Percentiles rank a stretch among this genome's conserved stretches.
These are phyloP conservation scores for Heteractis magnifica DNA, from an alignment of 92 coral and sea anemone genomes.

Conservation along the genomic window DNA sequence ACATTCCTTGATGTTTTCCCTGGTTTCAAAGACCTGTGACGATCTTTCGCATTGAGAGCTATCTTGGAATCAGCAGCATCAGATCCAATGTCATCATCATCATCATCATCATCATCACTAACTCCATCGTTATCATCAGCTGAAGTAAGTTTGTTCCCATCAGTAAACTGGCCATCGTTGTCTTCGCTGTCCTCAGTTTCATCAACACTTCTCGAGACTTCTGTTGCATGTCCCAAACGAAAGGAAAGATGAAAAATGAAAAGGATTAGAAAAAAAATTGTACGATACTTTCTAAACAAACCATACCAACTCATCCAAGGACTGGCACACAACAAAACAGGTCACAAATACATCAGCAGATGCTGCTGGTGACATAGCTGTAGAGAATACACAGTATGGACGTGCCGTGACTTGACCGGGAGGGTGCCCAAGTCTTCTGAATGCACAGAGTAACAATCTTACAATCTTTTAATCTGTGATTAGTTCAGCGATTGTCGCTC, in stretches of 20 bases:
- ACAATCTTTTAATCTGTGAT: no score
- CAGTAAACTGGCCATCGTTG: conserved; percentile 33
- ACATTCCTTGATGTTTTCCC: background rate
- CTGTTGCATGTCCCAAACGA: conserved; percentile 19
- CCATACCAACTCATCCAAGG: background rate
- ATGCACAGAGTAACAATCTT: no score
- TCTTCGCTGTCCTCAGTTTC: conserved; percentile 52
- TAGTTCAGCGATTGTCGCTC: no score
- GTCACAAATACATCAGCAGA: no score
- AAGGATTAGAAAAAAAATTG: background rate
- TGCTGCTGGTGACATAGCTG: no score
- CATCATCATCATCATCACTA: conserved; percentile 10
- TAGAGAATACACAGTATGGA: no score
- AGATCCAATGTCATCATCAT: conserved; percentile 15
- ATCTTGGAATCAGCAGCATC: conserved; percentile 27
- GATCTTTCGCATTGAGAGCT: background rate
- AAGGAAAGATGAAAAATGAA: background rate
- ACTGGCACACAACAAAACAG: background rate
- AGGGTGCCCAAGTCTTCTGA: no score
- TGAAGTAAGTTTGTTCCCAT: background rate
- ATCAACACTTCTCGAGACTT: conserved; percentile 63
- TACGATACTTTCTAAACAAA: background rate
- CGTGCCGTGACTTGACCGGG: no score
- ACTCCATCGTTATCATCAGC: conserved; percentile 6
- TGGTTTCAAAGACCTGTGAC: background rate